Percentiles rank a stretch among this genome's conserved stretches.
Conservation (phyloP, 2,797 vertebrate genomes). For the Diplodus puntazzo region DNA sequence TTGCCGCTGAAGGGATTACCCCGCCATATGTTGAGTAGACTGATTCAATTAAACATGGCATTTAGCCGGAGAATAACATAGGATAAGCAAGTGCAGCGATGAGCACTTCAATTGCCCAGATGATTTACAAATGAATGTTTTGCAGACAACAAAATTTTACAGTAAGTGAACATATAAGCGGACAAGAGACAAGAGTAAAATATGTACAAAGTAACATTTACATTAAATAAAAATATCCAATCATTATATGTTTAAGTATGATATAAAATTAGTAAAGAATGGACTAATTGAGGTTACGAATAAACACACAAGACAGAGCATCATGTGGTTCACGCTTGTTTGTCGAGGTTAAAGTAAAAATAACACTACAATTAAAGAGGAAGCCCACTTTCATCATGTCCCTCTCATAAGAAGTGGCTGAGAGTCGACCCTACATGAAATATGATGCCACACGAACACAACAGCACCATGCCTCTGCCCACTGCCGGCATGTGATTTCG, state of each 20-base stretch:
- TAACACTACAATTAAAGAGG: constrained; percentile 15
- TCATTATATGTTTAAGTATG: neutral
- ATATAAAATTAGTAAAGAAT: neutral
- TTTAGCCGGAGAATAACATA: constrained; percentile 31
- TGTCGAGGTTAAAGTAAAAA: constrained; percentile 14
- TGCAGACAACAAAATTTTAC: neutral
- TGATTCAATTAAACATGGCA: constrained; percentile 57
- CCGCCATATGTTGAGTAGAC: constrained; percentile 28
- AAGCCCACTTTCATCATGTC: constrained; percentile 12
- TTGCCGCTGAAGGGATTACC: constrained; percentile 43
- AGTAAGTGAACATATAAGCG: neutral
- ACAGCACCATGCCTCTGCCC: constrained; percentile 3
- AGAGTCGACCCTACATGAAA: constrained; percentile 13
- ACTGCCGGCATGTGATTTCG: neutral
- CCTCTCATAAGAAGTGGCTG: neutral
- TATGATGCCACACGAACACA: constrained; percentile 36
- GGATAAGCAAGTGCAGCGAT: neutral
- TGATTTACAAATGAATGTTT: constrained; percentile 10
- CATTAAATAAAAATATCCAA: neutral
- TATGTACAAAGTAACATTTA: neutral
- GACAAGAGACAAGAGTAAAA: neutral
- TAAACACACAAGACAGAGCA: neutral
- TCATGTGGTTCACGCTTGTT: constrained; percentile 9
- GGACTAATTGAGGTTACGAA: no score
- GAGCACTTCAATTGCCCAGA: neutral